Conservation (phyloP, 2,888 invertebrate species). For the Pollenia griseotomentosa region DNA sequence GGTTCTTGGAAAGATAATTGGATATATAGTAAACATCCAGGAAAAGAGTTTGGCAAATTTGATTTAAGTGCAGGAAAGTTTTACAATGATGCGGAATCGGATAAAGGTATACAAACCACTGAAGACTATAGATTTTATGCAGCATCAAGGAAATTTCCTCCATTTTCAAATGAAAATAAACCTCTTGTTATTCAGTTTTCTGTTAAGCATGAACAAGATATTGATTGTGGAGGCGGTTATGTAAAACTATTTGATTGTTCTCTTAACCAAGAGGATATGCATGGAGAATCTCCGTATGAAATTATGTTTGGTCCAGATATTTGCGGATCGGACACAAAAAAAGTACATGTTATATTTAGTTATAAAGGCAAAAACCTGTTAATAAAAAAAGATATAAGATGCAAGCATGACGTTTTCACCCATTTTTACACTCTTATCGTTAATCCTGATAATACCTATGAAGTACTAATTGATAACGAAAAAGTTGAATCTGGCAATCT, state of each 20-base stretch:
- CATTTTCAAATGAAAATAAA: constrained; percentile 96
- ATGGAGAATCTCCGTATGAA: constrained; percentile 98
- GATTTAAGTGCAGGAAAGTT: constrained; percentile 96
- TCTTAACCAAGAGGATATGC: constrained; percentile 96
- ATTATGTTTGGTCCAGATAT: constrained; percentile 99
- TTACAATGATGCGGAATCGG: constrained; percentile 94
- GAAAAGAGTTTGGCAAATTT: constrained; percentile 97
- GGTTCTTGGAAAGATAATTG: constrained; percentile 92
- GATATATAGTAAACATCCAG: constrained; percentile 97
- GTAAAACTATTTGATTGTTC: constrained; percentile 91
- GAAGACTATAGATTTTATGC: constrained; percentile 99
- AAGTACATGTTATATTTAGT: constrained; percentile 99
- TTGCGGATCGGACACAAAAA: constrained; percentile 99
- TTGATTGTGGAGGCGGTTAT: constrained; percentile 88
- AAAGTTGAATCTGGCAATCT: constrained; percentile 96
- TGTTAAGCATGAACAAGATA: constrained; percentile 99
- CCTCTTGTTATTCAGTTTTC: constrained; percentile 97
- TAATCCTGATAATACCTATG: constrained; percentile 98
- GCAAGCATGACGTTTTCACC: constrained; percentile 99
- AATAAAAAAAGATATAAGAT: constrained; percentile 99
- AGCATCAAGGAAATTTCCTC: constrained; percentile 95
- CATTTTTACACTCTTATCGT: constrained; percentile 98
- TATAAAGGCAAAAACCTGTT: constrained; percentile 99
- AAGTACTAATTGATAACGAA: constrained; percentile 98
- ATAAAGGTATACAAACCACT: constrained; percentile 98